A percentile compares a stretch with the other conserved stretches of the same genome.
These are phyloP conservation scores for Drosophila pruinosa DNA, from an alignment of 1,140 invertebrate genomes.

Conservation along the genomic window DNA sequence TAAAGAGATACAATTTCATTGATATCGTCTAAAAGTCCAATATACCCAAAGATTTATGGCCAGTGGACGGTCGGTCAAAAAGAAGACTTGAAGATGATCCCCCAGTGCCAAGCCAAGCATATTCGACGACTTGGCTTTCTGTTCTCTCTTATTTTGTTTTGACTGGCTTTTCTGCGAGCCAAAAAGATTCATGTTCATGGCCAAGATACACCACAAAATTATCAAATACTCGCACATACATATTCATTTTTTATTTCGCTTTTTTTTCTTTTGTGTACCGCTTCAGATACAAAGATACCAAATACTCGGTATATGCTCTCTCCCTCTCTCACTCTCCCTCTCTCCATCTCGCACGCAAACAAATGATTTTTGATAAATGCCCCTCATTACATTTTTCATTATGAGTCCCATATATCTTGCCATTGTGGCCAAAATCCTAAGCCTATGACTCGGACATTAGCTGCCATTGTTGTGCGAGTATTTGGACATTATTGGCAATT, in stretches of 20 bases:
- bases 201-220: slow-evolving; percentile 70
- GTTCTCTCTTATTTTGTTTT: slow-evolving; percentile 30
- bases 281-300: slow-evolving; percentile 57
- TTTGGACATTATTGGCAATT: neutral
- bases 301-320: slow-evolving; percentile 44
- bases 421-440: slow-evolving; percentile 43
- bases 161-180: slow-evolving; percentile 14
- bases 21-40: slow-evolving; percentile 82
- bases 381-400: slow-evolving; percentile 74
- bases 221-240: slow-evolving; percentile 68
- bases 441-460: slow-evolving; percentile 26
- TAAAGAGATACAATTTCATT: slow-evolving; percentile 83
- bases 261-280: slow-evolving; percentile 58
- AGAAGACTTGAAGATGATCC: slow-evolving; percentile 63
- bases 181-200: slow-evolving; percentile 73
- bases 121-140: slow-evolving; percentile 19
- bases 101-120: slow-evolving; percentile 30
- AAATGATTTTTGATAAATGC: slow-evolving; percentile 75
- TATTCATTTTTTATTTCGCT: slow-evolving; percentile 28
- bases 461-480: neutral
- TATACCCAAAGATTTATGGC: slow-evolving; percentile 79
- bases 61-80: slow-evolving; percentile 42
- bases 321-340: neutral
- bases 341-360: slow-evolving; percentile 41
- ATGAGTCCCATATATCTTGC: slow-evolving; percentile 62